phyloP scores from a whole-genome alignment of 2,888 invertebrate species.

The Cerastis rubricosa region DNA sequence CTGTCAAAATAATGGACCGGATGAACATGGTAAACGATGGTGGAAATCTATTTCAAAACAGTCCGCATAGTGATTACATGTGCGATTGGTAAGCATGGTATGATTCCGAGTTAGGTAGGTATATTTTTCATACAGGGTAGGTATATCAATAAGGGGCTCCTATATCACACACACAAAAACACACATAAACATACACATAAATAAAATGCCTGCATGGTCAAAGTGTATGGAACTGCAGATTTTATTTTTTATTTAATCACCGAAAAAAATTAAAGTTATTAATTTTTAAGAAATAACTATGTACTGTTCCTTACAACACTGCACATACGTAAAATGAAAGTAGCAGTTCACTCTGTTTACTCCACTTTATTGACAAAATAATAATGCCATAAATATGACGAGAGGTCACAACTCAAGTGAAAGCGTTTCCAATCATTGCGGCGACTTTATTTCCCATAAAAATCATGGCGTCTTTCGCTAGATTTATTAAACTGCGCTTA shows the following conservation, averaged over 20 bases:
- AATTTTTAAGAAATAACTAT: no score
- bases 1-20: not conserved
- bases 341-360: slow-evolving; percentile 2
- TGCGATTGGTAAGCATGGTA: not conserved
- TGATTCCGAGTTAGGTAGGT: not conserved
- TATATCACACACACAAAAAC: no score
- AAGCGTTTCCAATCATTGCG: slow-evolving; percentile 29
- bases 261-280: not conserved
- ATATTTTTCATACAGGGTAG: not conserved
- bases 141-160: not conserved
- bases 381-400: slow-evolving; percentile 16
- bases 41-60: no score
- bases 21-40: not conserved
- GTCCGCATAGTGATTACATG: not conserved
- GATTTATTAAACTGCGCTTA: slow-evolving; percentile 12
- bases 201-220: no score
- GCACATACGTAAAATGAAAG: not conserved
- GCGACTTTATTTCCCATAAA: slow-evolving; percentile 28
- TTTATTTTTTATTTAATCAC: not conserved
- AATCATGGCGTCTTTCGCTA: slow-evolving; percentile 12
- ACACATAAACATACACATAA: no score
- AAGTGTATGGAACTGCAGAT: not conserved
- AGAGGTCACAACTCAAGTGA: slow-evolving; percentile 7
- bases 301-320: not conserved
- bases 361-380: slow-evolving; percentile 27